Base-by-base conservation (phyloP, 2,797 vertebrate species). In the Halcyon badia region DNA sequence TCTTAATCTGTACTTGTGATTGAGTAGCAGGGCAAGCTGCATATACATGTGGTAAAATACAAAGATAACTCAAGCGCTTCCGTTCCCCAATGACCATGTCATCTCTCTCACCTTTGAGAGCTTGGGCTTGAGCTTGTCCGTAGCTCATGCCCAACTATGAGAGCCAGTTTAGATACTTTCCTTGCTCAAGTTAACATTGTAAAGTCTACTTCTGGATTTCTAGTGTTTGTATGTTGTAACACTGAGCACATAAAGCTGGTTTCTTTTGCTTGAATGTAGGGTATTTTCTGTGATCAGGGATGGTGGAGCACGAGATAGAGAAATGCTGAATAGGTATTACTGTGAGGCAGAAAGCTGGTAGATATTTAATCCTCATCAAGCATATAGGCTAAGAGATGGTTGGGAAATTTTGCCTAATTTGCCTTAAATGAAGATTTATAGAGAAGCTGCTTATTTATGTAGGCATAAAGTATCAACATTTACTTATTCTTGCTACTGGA, bases 91-190 rank as follows among this genome's bases (percentile, higher is more conserved):
- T 9, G 25, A 46, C 16, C 3, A 3, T 51, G 11, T n/a, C 6
- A 8, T 44, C 39, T 85, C 35, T 80, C 48, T 62, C 42, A 57
- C 25, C 22, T 83, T 75, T 48, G 28, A 33, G 37, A 83, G 41
- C 10, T 20, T 66, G 28, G 19, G 25, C 31, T 56, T 64, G 70
- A 78, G 46, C 9, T 66, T 84, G 24, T 31, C 33, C 0, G 0
- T 54, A 78, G 52, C 54, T 91, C 0, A 0, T n/a, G 16, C 41
- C 28, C 41, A 69, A 2, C 51, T 66, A 1, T 28, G 12, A 71
- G 25, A 78, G 52, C 28, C 7, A 31, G 2, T 26, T 16, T 4
- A n/a, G 41, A 14, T 35, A 25, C 14, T 82, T 76, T 30, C 11
- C 56, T 77, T 72, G 28, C 62, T 75, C 25, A 60, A 9, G 14